Conservation (phyloP, 1,140 invertebrate species). For the Maniola jurtina region DNA sequence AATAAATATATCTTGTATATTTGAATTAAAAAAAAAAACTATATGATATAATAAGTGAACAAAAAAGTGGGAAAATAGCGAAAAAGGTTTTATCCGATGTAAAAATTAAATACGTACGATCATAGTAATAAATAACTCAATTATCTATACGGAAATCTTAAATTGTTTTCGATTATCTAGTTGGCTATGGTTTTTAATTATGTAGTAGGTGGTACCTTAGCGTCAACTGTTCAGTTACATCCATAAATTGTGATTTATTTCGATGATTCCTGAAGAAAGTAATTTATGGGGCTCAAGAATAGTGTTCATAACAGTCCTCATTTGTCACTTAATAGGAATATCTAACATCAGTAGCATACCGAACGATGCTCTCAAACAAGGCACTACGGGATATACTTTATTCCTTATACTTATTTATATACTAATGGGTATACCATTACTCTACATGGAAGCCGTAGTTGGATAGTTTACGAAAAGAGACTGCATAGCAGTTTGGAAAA, state of each 20-base stretch:
- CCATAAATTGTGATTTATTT: not conserved
- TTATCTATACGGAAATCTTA: too few species aligned
- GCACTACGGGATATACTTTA: slow-evolving; percentile 43
- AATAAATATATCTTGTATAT: too few species aligned
- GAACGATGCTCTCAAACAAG: slow-evolving; percentile 36
- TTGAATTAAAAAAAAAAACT: too few species aligned
- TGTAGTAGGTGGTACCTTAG: not conserved
- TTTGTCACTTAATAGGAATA: slow-evolving; percentile 37
- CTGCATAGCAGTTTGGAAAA: slow-evolving; percentile 78
- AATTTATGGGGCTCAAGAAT: slow-evolving; percentile 25
- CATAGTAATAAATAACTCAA: too few species aligned
- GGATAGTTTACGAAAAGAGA: slow-evolving; percentile 82
- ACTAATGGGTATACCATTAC: slow-evolving; percentile 78
- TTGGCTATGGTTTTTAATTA: slow-evolving; percentile 13
- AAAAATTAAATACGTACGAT: too few species aligned
- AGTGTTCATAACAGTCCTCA: slow-evolving; percentile 30
- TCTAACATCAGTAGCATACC: slow-evolving; percentile 43
- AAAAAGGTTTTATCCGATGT: too few species aligned
- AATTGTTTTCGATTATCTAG: not conserved
- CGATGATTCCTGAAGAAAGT: slow-evolving; percentile 1
- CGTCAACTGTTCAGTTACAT: not conserved
- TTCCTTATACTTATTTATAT: slow-evolving; percentile 37
- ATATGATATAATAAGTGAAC: too few species aligned
- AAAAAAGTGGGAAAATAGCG: not conserved
- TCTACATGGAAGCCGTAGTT: slow-evolving; percentile 83